Base-by-base conservation (phyloP, 2,797 vertebrate species). In the Cryptoprocta ferox region DNA sequence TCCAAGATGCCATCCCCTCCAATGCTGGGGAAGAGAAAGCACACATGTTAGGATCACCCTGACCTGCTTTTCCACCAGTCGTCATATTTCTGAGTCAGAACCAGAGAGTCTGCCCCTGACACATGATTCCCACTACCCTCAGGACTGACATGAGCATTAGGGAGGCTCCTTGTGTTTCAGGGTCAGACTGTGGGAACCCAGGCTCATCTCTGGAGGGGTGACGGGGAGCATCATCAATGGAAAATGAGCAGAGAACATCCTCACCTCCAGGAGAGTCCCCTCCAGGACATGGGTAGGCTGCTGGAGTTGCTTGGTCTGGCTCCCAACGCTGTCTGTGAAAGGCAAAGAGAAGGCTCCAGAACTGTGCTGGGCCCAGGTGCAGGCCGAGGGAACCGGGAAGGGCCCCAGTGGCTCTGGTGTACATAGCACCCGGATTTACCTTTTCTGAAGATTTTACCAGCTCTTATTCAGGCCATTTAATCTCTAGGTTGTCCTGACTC, bases 221-320 rank as follows among this genome's bases (percentile, higher is more conserved):
- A n/a, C 0, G 24, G n/a, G 24, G 78, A 68, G 68, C 42, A 45
- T 39, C 39, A 1, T 28, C 45, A 42, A 18, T 1, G 81, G 85
- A 92, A 83, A 81, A 76, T 3, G 61, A 78, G 37, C 39, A 30
- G 56, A 71, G 39, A 80, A 24, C 24, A 37, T 10, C 82, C 98
- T 99, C 95, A 99, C 99, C 99, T 99, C 99, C 99, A 99, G 6
- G 99, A 99, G 35, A 99, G 98, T 2, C 99, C 99, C 97, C 98
- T 99, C 98, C 99, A 99, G 89, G 99, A 98, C 1, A 92, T 98
- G 18, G 6, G 15, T 0, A 98, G 82, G 86, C 99, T 89, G 1
- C 97, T 30, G 83, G 99, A 68, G 80, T 91, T 98, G 28, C 97
- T 97, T 70, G 99, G 97, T 84, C 98, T 99, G 3, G 99, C 99